Evolutionary conservation across 2,888 invertebrate species (phyloP).

Genomic region (Luperina nickerlii): DNA sequence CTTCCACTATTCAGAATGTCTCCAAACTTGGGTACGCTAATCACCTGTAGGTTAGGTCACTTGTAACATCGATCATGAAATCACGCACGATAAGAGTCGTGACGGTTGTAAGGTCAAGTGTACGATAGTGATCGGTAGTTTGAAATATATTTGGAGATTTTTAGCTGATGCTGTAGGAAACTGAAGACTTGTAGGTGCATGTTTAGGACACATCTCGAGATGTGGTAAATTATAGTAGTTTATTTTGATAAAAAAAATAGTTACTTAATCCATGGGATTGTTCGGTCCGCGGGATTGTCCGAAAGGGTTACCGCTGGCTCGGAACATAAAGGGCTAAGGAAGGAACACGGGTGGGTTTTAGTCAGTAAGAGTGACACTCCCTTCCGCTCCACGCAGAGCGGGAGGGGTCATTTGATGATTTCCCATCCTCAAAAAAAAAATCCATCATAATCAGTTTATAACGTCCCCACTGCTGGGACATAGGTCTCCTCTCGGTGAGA

Average conservation of each 20-base stretch:
- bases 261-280: too few relatives aligned
- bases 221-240: neutral
- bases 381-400: too few relatives aligned
- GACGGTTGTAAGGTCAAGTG: constrained; percentile 54
- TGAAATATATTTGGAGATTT: constrained; percentile 3
- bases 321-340: too few relatives aligned
- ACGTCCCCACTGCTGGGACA: too few relatives aligned
- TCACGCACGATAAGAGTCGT: constrained; percentile 35
- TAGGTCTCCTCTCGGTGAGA: too few relatives aligned
- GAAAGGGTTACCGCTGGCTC: too few relatives aligned
- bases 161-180: neutral
- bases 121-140: constrained; percentile 26
- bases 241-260: neutral
- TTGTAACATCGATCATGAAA: constrained; percentile 29
- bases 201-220: neutral
- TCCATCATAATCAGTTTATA: too few relatives aligned
- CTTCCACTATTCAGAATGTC: neutral
- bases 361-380: too few relatives aligned
- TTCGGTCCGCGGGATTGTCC: too few relatives aligned
- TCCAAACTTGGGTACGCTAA: neutral
- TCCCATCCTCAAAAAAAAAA: too few relatives aligned
- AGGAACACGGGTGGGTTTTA: too few relatives aligned
- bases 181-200: neutral
- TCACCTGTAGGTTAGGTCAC: constrained; percentile 24
- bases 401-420: too few relatives aligned